These are phyloP conservation scores for Etheostoma nigrum DNA, from an alignment of 2,797 vertebrate species.

Conservation along the genomic window DNA sequence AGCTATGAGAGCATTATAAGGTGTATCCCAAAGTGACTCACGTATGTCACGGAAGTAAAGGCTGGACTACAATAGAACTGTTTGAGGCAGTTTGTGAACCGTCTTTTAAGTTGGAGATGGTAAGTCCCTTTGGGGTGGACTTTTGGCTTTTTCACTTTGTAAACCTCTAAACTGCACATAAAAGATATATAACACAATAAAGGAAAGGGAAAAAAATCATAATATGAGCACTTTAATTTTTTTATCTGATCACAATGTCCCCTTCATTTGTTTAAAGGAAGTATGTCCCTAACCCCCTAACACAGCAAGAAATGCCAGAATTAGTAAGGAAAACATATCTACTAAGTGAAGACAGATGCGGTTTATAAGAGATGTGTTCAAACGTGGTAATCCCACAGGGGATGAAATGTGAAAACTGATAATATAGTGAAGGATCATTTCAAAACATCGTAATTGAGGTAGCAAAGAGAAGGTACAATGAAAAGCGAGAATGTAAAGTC, in stretches of 20 bases:
- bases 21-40: too few species aligned
- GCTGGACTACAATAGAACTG: too few species aligned
- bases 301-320: slow-evolving; percentile 37
- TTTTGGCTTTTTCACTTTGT: too few species aligned
- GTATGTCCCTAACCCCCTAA: slow-evolving; percentile 9
- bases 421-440: slow-evolving; percentile 5
- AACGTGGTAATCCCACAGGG: slow-evolving; percentile 18
- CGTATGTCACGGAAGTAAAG: too few species aligned
- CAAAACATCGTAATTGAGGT: neutral
- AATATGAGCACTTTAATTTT: slow-evolving; percentile 1
- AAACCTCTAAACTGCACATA: too few species aligned
- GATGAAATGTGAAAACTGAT: slow-evolving; percentile 35
- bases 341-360: slow-evolving; percentile 49
- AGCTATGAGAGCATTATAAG: too few species aligned
- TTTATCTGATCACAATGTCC: slow-evolving; percentile 55
- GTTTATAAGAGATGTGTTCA: slow-evolving; percentile 32
- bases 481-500: slow-evolving; percentile 4
- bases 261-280: slow-evolving; percentile 46
- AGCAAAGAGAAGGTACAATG: neutral
- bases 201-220: too few species aligned
- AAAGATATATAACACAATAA: too few species aligned
- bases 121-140: too few species aligned
- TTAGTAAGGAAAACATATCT: slow-evolving; percentile 35
- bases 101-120: too few species aligned
- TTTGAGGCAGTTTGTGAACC: too few species aligned